These are phyloP conservation scores for Myotis planiceps DNA, from an alignment of 2,797 vertebrate species.

Conservation along the genomic window DNA sequence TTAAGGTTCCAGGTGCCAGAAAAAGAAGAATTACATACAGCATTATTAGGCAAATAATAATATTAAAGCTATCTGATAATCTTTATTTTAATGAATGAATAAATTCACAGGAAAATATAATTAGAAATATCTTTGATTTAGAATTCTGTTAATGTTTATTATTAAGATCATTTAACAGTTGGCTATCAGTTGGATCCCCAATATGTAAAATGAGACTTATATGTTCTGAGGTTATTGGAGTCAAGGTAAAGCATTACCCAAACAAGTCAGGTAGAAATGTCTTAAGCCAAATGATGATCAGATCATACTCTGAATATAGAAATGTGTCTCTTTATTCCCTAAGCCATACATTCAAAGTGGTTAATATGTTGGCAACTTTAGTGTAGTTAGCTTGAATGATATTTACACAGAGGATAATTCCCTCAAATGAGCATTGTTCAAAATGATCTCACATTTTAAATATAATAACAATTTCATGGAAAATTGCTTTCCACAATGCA, in stretches of 20 bases:
- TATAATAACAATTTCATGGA: conserved; percentile 49
- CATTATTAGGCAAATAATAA: neutral
- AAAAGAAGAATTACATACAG: neutral
- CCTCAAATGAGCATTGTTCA: conserved; percentile 13
- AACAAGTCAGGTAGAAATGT: neutral
- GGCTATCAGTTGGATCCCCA: neutral
- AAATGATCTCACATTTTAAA: conserved; percentile 58
- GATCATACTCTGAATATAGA: neutral
- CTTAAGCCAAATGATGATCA: neutral
- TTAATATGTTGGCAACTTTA: neutral
- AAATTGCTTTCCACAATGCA: conserved; percentile 62
- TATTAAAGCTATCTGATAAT: neutral
- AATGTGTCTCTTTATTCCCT: neutral
- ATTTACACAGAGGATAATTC: conserved; percentile 21
- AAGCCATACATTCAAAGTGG: neutral
- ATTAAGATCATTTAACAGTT: neutral
- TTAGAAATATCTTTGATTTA: neutral
- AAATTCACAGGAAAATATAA: neutral
- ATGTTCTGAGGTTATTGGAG: neutral
- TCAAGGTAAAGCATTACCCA: neutral
- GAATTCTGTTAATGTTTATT: neutral
- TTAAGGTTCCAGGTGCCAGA: neutral
- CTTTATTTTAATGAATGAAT: neutral
- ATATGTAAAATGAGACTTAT: neutral
- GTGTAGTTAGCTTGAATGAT: conserved; percentile 13